These are phyloP conservation scores for Phrynosoma blainvillii DNA, from an alignment of 2,113 vertebrate genomes.

Conservation along the genomic window DNA sequence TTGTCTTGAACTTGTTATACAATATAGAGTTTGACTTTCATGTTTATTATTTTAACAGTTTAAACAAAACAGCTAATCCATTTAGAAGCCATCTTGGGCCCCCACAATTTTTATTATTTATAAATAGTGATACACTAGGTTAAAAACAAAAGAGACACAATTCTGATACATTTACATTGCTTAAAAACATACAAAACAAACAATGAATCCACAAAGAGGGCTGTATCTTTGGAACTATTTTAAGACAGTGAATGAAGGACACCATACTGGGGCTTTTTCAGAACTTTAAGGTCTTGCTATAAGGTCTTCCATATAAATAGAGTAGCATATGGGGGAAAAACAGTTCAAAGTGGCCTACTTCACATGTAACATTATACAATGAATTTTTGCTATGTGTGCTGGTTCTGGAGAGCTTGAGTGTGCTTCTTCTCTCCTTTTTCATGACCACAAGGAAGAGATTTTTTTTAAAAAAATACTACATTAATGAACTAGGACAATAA, in stretches of 20 bases:
- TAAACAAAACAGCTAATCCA: background rate
- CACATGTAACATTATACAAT: background rate
- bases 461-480: background rate
- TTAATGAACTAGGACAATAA: background rate
- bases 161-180: background rate
- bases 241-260: background rate
- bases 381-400: background rate
- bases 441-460: background rate
- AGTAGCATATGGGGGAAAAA: background rate
- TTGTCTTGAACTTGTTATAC: background rate
- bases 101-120: background rate
- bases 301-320: background rate
- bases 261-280: background rate
- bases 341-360: slow-evolving; percentile 22
- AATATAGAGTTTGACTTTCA: background rate
- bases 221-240: background rate
- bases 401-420: background rate
- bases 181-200: background rate
- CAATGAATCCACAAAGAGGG: background rate
- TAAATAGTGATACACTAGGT: background rate
- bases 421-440: background rate
- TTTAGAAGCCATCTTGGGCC: background rate
- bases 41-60: background rate
- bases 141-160: background rate
- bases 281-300: no score